Conservation (phyloP, 1,140 invertebrate species). For the Eumeta japonica region DNA sequence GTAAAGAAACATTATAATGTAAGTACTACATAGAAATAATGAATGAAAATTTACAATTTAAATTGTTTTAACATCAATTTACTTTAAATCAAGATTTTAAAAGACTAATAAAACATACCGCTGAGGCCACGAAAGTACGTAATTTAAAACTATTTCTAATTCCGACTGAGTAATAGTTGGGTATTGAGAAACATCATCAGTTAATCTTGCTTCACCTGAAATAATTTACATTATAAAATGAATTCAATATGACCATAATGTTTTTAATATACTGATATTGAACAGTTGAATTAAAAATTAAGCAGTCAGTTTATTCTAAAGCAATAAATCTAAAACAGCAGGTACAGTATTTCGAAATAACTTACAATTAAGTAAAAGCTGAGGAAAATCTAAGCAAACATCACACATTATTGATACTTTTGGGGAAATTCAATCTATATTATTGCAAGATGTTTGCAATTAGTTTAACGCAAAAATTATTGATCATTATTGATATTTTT, state of each 20-base stretch:
- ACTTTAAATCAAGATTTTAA: too few species aligned
- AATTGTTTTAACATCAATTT: too few species aligned
- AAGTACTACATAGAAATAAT: too few species aligned
- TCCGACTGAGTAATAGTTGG: constrained; percentile 63
- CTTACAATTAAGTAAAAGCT: constrained; percentile 76
- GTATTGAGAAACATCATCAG: constrained; percentile 62
- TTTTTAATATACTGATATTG: too few species aligned
- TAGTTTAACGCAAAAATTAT: constrained; percentile 35
- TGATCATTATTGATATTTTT: constrained; percentile 55
- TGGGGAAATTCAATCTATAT: constrained; percentile 36
- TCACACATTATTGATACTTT: constrained; percentile 69
- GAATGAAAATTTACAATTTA: too few species aligned
- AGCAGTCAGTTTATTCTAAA: too few species aligned
- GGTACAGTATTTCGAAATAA: too few species aligned
- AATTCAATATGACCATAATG: too few species aligned
- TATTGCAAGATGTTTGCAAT: constrained; percentile 45
- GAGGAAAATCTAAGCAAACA: constrained; percentile 76
- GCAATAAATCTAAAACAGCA: too few species aligned
- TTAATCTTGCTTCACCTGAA: constrained; percentile 62
- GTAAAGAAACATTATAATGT: too few species aligned
- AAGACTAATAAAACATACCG: constrained; percentile 60
- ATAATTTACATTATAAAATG: too few species aligned
- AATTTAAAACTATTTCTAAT: constrained; percentile 66
- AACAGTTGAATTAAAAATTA: too few species aligned
- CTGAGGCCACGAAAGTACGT: constrained; percentile 71